Percentiles rank a stretch among this genome's conserved stretches.
phyloP scores from a whole-genome alignment of 2,888 invertebrate species.

The Trichogramma dendrolimi region DNA sequence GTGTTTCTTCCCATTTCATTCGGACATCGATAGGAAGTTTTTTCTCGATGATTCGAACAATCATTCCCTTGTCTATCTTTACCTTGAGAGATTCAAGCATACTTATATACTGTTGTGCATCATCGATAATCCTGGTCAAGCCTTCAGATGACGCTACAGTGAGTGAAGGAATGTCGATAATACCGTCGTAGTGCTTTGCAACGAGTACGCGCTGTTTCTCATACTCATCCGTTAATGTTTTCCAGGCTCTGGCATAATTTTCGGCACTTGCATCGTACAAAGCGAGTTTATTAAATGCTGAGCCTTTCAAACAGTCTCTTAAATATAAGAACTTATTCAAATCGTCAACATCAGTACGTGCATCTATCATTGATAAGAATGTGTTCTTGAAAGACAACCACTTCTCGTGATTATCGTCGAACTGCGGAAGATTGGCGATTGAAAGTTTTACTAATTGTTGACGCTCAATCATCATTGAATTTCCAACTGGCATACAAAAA shows the following conservation, averaged over 20 bases:
- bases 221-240: constrained; percentile 16
- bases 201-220: constrained; percentile 25
- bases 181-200: constrained; percentile 18
- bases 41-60: constrained; percentile 26
- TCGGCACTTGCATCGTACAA: constrained; percentile 20
- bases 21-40: constrained; percentile 26
- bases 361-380: constrained; percentile 24
- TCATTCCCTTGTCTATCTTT: constrained; percentile 21
- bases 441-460: constrained; percentile 19
- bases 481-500: not conserved
- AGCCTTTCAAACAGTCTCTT: constrained; percentile 14
- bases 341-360: constrained; percentile 22
- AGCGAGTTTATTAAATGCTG: constrained; percentile 18
- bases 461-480: constrained; percentile 17
- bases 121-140: constrained; percentile 22
- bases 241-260: constrained; percentile 25
- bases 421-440: not conserved
- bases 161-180: constrained; percentile 17
- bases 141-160: constrained; percentile 1
- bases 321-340: constrained; percentile 25
- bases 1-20: constrained; percentile 24
- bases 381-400: constrained; percentile 25
- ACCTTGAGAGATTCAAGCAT: constrained; percentile 25
- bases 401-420: not conserved
- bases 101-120: constrained; percentile 26